Conservation (phyloP, 2,888 invertebrate genomes). For the Tenthredo scrophulariae region DNA sequence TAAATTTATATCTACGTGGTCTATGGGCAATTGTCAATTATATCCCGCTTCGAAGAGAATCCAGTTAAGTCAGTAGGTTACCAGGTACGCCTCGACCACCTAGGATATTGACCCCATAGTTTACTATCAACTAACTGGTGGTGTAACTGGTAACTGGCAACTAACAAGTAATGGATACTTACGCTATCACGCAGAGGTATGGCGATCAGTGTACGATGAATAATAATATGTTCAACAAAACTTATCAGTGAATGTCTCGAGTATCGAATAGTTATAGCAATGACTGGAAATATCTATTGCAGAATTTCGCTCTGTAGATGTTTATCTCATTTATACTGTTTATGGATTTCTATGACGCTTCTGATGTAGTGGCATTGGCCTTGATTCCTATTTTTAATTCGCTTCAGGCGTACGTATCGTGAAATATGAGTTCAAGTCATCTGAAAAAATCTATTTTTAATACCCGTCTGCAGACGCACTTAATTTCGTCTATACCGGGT, state of each 20-base stretch:
- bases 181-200: slow-evolving; percentile 11
- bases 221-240: not conserved
- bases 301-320: not conserved
- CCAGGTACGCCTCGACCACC: slow-evolving; percentile 43
- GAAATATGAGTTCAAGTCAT: slow-evolving; percentile 37
- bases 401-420: not conserved
- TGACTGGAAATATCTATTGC: not conserved
- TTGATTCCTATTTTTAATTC: slow-evolving; percentile 45
- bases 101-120: slow-evolving; percentile 62
- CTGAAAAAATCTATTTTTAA: slow-evolving; percentile 30
- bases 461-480: slow-evolving; percentile 40
- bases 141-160: slow-evolving; percentile 28
- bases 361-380: slow-evolving; percentile 26
- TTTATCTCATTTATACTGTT: not conserved
- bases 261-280: not conserved
- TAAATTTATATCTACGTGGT: not conserved
- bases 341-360: not conserved
- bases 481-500: slow-evolving; percentile 22
- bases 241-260: not conserved
- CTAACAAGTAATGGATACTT: slow-evolving; percentile 42
- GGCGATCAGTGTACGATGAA: not conserved
- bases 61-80: slow-evolving; percentile 54
- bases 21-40: not conserved
- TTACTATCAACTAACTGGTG: slow-evolving; percentile 24
- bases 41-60: slow-evolving; percentile 23